Evolutionary conservation across 2,888 invertebrate genomes (phyloP).

Genomic region (Ctena decussata): DNA sequence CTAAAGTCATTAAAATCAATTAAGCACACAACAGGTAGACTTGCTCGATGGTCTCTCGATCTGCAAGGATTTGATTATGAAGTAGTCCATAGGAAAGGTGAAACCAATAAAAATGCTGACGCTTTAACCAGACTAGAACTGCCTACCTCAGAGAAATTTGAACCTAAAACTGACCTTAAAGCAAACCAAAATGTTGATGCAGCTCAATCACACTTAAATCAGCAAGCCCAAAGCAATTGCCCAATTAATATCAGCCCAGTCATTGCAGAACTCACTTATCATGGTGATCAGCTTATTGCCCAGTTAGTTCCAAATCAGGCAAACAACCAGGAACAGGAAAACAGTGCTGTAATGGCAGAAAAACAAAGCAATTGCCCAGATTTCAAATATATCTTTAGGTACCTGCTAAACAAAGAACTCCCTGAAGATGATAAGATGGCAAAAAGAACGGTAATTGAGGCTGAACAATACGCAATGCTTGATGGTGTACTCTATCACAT

Average conservation of each 20-base stretch:
- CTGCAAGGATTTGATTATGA: neutral
- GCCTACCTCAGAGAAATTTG: neutral
- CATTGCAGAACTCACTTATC: neutral
- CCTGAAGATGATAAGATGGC: conserved; percentile 22
- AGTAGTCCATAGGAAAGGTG: neutral
- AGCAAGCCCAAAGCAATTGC: no score
- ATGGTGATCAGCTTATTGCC: no score
- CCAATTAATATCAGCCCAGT: no score
- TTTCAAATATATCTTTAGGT: conserved; percentile 17
- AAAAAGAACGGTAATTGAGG: conserved; percentile 12
- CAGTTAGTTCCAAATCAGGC: neutral
- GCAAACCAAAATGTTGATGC: no score
- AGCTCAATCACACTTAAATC: no score
- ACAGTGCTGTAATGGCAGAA: neutral
- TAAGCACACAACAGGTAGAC: conserved; percentile 41
- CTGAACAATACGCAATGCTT: conserved; percentile 37
- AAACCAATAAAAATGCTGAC: neutral
- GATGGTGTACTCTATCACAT: conserved; percentile 48
- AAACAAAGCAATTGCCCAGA: conserved; percentile 40
- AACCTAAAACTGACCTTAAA: no score
- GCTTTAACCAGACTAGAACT: neutral
- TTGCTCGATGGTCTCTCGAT: conserved; percentile 29
- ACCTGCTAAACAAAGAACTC: conserved; percentile 23
- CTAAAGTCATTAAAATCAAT: conserved; percentile 40
- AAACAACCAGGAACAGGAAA: no score